Evolutionary conservation across 2,113 vertebrate species (phyloP).

Genomic region (Sterrhoptilus dennistouni): DNA sequence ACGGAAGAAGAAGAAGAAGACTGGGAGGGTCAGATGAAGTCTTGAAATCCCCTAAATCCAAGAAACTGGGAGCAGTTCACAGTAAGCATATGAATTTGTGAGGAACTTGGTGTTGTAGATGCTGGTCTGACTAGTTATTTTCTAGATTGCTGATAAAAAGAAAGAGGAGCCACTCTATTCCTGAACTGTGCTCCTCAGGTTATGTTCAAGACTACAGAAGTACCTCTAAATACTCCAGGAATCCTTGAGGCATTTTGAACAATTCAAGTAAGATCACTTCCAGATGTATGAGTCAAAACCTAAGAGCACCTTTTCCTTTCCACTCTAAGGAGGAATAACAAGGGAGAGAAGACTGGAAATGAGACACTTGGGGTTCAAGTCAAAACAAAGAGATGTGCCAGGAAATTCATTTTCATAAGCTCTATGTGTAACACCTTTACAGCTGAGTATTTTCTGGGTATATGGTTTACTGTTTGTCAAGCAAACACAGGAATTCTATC

Average conservation of each 20-base stretch:
- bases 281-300: not conserved
- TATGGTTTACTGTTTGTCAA: not conserved
- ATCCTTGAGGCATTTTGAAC: not conserved
- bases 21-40: not conserved
- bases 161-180: not conserved
- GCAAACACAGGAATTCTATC: not conserved
- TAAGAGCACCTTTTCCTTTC: not conserved
- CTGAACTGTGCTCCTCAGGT: not conserved
- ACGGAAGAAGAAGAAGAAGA: not conserved
- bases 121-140: not conserved
- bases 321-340: not conserved
- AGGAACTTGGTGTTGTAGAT: not conserved
- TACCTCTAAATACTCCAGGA: not conserved
- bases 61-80: not conserved
- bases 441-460: not conserved
- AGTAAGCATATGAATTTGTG: not conserved
- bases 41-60: not conserved
- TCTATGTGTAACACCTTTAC: not conserved
- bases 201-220: not conserved
- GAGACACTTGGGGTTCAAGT: not conserved
- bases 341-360: not conserved
- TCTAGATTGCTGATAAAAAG: not conserved
- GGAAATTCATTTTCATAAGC: not conserved
- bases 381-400: not conserved
- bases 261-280: not conserved